Base-by-base conservation (phyloP, 2,888 invertebrate genomes). In the Strigamia maritima region DNA sequence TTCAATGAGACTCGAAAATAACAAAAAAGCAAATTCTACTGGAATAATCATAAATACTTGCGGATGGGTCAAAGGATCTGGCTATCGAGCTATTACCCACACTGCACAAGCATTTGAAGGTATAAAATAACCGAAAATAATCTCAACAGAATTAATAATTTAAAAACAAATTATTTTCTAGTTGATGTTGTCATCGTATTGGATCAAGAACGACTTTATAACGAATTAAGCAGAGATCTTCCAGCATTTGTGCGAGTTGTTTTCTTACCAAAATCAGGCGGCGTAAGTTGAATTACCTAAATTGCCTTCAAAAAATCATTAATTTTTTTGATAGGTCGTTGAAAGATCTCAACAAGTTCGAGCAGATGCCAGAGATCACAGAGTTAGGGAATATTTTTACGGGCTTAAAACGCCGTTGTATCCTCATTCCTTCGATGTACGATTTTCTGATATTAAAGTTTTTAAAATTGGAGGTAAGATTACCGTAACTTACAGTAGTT, bases 41-140 rank as follows among this genome's bases (percentile, higher is more conserved):
- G 99, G 99, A 0, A 93, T 94, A 2, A 91, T 99, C 44, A 95
- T 99, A 82, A 99, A 99, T 86, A 98, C 98, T 0, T 97, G 97
- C 83, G 98, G 98, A 0, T 99, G 97, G 97, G 92, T 98, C 1
- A 96, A 97, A 86, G 94, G 92, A 0, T 91, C 90, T 0, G 98
- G 98, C 0, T 98, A 97, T 86, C 92, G 92, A 83, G 90, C 94
- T 79, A 86, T 99, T 14, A 90, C 94, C 2, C 93, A 95, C 83
- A 92, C 95, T 0, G 96, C 97, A 0, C 93, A 94, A 83, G 93
- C 94, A 0, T 98, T 98, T 87, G 96, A 97, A 89, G 97, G 86
- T 86, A 81, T 35, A 2, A 78, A 60, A 38, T 14, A 35, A 31
- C 14, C n/a, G n/a, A 74, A 49, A 78, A 78, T 10, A 35, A 60